A percentile compares a stretch with the other conserved stretches of the same genome.
phyloP scores from a whole-genome alignment of 1,140 invertebrate species.

The Oreohelix idahoensis region DNA sequence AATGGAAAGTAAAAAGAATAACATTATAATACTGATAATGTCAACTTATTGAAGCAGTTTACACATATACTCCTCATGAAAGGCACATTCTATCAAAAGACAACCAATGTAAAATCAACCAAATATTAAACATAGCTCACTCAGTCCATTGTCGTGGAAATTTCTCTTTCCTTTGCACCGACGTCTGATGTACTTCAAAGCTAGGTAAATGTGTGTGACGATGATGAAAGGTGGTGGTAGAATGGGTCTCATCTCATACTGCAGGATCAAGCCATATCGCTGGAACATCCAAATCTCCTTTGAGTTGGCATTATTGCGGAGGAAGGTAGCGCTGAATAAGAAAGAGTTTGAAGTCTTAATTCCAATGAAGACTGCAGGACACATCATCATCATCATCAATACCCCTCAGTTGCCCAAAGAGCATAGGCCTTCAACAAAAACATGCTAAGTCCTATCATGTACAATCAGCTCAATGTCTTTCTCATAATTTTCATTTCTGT shows the following conservation, averaged over 20 bases:
- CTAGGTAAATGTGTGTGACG: conserved; percentile 89
- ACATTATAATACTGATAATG: too few species aligned
- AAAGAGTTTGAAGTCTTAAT: not conserved
- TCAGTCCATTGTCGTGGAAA: conserved; percentile 92
- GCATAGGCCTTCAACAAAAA: too few species aligned
- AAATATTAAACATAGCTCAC: conserved; percentile 58
- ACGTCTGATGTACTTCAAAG: conserved; percentile 87
- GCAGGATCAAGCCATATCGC: conserved; percentile 96
- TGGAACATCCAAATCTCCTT: conserved; percentile 99
- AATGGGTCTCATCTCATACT: conserved; percentile 96
- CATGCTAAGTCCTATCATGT: too few species aligned
- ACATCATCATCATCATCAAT: too few species aligned
- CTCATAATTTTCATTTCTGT: too few species aligned
- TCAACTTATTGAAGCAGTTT: too few species aligned
- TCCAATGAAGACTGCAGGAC: not conserved
- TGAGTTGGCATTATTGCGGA: conserved; percentile 93
- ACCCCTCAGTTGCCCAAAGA: too few species aligned
- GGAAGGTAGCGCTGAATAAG: conserved; percentile 88
- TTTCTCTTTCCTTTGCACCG: conserved; percentile 86
- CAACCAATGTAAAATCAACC: not conserved
- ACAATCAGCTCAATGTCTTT: too few species aligned
- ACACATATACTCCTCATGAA: too few species aligned
- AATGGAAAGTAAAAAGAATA: too few species aligned
- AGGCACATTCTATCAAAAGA: too few species aligned
- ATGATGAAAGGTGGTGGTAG: conserved; percentile 95